These are phyloP conservation scores for Solea solea DNA, from an alignment of 2,113 vertebrate species.

Conservation along the genomic window DNA sequence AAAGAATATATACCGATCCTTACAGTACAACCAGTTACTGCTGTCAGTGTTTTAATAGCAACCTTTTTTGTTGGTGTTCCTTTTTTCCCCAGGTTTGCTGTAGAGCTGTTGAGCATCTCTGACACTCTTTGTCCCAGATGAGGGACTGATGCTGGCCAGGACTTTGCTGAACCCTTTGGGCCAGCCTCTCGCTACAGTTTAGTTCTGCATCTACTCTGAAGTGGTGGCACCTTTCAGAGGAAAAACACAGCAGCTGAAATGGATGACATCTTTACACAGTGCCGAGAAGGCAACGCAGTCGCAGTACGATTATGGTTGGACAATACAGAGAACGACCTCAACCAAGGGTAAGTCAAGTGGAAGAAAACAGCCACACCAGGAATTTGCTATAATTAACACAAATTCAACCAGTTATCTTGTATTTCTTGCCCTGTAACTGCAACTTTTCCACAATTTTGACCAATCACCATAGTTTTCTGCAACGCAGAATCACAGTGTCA, in stretches of 20 bases:
- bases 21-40: neutral
- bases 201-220: conserved; percentile 20
- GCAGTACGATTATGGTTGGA: conserved; percentile 96
- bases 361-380: no score
- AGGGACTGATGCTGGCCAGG: conserved; percentile 70
- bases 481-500: no score
- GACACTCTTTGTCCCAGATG: conserved; percentile 36
- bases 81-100: conserved; percentile 5
- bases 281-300: conserved; percentile 96
- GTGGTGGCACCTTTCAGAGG: conserved; percentile 36
- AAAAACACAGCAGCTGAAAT: conserved; percentile 70
- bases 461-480: no score
- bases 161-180: conserved; percentile 48
- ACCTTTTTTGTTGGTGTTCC: neutral
- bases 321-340: conserved; percentile 98
- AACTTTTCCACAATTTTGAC: no score
- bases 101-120: conserved; percentile 5
- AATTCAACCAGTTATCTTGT: no score
- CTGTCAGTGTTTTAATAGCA: neutral
- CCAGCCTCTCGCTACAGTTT: conserved; percentile 31
- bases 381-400: no score
- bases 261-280: conserved; percentile 98
- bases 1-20: neutral
- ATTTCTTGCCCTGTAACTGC: no score
- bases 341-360: conserved; percentile 89